Base-by-base conservation (phyloP, 2,888 invertebrate genomes). In the Syritta pipiens region DNA sequence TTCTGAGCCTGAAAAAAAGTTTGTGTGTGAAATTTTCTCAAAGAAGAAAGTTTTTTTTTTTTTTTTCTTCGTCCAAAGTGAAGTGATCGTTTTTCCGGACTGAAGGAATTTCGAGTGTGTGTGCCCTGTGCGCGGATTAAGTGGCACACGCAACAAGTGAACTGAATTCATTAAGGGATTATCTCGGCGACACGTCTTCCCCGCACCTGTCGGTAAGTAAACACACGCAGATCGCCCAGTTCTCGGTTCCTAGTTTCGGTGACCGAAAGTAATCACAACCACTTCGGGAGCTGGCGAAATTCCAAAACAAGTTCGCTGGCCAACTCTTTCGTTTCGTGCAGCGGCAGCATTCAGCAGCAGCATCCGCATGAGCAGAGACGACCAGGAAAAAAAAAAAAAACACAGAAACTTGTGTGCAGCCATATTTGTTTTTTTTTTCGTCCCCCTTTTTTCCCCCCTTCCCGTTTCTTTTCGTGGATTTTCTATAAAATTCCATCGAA, bases 401-500 rank as follows among this genome's bases (percentile, higher is more conserved):
- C 17, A 17, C 17, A 37, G 9, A 46, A 53, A 53, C 6, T n/a
- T 26, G 35, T 72, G 37, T 74, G 62, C 62, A 74, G 62, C 67
- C 79, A 79, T 79, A 74, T 79, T 74, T 59, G 20, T 62, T 62
- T 68, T 22, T 63, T 62, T 62, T 44, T 62, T 32, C 28, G 32
- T 60, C 7, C 44, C 46, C 35, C 42, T 30, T 42, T 68, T 10
- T 51, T 59, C 49, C 22, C 17, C 28, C n/a, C 30, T 19, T 12
- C 79, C 62, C 79, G 74, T 79, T 79, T 79, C 79, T 79, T 74
- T 67, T 60, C 60, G 68, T 44, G 65, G 74, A 62, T 79, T 74
- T 79, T 74, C 79, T 67, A 79, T 74, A 74, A 74, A 79, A 79
- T 79, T 79, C 79, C 74, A 79, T 79, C 62, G 79, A 79, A 79